Percentiles rank a stretch among this genome's conserved stretches.
These are phyloP conservation scores for Caenorhabditis inopinata DNA, from an alignment of 1,140 invertebrate species.

Conservation along the genomic window DNA sequence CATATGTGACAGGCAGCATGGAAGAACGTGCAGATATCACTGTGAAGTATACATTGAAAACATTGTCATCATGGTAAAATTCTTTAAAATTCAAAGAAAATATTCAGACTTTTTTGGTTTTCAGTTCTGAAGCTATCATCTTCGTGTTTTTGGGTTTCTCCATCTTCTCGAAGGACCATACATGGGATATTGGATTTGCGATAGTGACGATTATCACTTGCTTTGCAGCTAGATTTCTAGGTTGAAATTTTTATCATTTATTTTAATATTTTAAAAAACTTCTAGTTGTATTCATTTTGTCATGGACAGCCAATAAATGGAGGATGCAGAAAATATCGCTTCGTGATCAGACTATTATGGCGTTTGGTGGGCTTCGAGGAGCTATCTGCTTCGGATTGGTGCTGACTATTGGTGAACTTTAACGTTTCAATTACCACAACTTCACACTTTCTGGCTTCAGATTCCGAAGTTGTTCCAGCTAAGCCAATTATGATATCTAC, in stretches of 20 bases:
- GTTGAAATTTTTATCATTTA: conserved; percentile 56
- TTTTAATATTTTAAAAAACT: not conserved
- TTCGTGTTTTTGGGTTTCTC: conserved; percentile 98
- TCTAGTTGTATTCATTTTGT: conserved; percentile 52
- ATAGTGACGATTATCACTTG: conserved; percentile 90
- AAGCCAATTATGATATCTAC: conserved; percentile 88
- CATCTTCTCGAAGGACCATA: conserved; percentile 86
- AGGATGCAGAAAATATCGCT: conserved; percentile 56
- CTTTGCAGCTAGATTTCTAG: conserved; percentile 83
- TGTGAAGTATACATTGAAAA: conserved; percentile 85
- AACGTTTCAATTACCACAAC: not conserved
- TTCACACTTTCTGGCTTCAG: conserved; percentile 70
- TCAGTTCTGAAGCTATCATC: conserved; percentile 89
- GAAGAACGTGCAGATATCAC: conserved; percentile 95
- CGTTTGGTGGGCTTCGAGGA: conserved; percentile 60
- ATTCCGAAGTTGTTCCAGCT: conserved; percentile 70
- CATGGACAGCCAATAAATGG: conserved; percentile 53
- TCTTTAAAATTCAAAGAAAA: too few species aligned
- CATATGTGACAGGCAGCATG: conserved; percentile 97
- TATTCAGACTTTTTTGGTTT: conserved; percentile 69
- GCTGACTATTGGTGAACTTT: not conserved
- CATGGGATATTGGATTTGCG: conserved; percentile 93
- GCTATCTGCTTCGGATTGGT: conserved; percentile 57
- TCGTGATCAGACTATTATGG: conserved; percentile 61
- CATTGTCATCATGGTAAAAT: conserved; percentile 55